A percentile compares a stretch with the other conserved stretches of the same genome.
Evolutionary conservation across 2,113 vertebrate genomes (phyloP).

Genomic region (Pristiophorus japonicus): DNA sequence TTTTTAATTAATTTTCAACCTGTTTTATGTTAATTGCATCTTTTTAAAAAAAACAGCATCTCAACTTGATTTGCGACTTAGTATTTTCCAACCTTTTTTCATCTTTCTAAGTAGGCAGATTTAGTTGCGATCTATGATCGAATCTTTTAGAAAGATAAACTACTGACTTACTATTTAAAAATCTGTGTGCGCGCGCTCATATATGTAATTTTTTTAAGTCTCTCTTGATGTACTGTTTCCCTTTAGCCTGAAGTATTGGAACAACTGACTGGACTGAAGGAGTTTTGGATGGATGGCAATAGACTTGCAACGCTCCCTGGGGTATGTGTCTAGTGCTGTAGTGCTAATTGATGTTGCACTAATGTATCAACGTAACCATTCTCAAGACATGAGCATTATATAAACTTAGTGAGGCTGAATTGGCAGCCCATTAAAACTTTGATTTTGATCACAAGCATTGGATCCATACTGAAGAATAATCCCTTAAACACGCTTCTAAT

Average conservation of each 20-base stretch:
- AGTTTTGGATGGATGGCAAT: conserved; percentile 98
- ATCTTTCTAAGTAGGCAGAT: not conserved
- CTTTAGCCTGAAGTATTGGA: conserved; percentile 95
- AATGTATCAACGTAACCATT: not conserved
- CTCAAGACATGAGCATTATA: not conserved
- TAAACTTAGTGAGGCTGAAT: not conserved
- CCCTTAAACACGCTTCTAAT: not conserved
- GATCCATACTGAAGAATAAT: not conserved
- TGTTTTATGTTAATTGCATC: not conserved
- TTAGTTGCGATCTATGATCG: not conserved
- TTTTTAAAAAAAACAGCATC: not conserved
- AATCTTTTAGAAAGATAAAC: not conserved
- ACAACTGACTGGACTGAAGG: conserved; percentile 85
- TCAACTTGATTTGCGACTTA: not conserved
- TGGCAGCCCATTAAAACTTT: not conserved
- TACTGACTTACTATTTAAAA: not conserved
- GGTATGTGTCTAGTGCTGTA: conserved; percentile 58
- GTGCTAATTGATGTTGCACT: not conserved
- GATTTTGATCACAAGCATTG: not conserved
- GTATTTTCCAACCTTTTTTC: not conserved
- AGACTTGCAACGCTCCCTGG: conserved; percentile 89
- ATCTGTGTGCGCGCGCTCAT: not conserved
- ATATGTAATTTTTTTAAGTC: not conserved
- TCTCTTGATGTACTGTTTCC: not conserved
- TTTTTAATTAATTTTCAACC: not conserved